Evolutionary conservation across 2,888 invertebrate species (phyloP), one percentile per base, ranked within the genome.

Genomic region (Automeris io): DNA sequence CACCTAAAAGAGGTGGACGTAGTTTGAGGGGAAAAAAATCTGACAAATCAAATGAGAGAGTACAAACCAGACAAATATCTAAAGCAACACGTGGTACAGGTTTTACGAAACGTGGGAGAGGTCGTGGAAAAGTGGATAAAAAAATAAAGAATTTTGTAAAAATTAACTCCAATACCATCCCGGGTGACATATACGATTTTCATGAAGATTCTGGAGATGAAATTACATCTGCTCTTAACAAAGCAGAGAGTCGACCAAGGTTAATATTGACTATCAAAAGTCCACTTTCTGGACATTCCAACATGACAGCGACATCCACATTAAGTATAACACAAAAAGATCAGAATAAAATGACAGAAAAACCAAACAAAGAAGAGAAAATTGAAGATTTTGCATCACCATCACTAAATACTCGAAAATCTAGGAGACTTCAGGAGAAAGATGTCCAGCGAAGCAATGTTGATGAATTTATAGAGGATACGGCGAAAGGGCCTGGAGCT

Each of bases 381-480:
- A 61, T 71, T 40, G 91, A 91, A 54, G 91, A 91, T 49, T 91
- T 91, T 45, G 78, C 88, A 9, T 90, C 91, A 1, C 91, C 91
- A 0, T 88, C 88, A 3, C 66, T 80, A 2, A 93, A 94, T 47
- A 95, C 95, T 0, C 87, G 95, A 35, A 95, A 95, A 70, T 95
- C 95, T 0, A 88, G 93, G 40, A 88, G 95, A 43, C 77, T 95
- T 37, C 93, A 92, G 59, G 94, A 95, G 63, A 91, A 92, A 61
- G 94, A 93, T 59, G 91, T 90, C 34, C 90, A 90, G 47, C 88
- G 93, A 42, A 93, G 89, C 43, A 93, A 94, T 1, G 90, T 95
- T 6, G 97, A 97, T 64, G 96, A 95, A 55, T 91, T 94, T 8
- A 96, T 96, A 47, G 97, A 97, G 51, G 96, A 97, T 61, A 95